phyloP scores from a whole-genome alignment of 2,113 vertebrate species.

The Calcarius ornatus region DNA sequence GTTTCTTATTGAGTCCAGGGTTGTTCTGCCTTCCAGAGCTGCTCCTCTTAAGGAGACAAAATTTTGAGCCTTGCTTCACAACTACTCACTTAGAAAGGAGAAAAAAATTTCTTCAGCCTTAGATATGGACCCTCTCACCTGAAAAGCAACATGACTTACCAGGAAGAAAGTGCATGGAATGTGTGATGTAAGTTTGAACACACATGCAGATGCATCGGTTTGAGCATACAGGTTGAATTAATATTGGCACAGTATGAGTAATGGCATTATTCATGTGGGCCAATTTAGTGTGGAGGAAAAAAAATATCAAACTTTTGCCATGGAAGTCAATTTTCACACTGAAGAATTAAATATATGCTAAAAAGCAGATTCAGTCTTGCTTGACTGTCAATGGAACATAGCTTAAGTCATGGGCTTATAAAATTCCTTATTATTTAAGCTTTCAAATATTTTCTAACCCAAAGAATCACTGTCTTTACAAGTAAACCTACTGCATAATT shows the following conservation, averaged over 20 bases:
- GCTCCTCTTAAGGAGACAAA: neutral
- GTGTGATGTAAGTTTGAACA: neutral
- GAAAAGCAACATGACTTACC: neutral
- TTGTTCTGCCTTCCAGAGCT: neutral
- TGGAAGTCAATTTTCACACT: neutral
- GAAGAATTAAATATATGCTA: neutral
- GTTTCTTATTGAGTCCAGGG: neutral
- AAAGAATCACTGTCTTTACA: neutral
- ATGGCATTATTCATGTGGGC: neutral
- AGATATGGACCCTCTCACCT: neutral
- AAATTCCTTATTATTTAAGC: neutral
- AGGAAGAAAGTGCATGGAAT: neutral
- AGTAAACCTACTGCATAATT: neutral
- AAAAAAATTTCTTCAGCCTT: neutral
- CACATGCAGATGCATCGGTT: neutral
- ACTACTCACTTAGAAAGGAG: neutral
- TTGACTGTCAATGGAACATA: neutral
- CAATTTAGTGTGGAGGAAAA: neutral
- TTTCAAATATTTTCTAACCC: neutral
- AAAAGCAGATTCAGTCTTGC: neutral
- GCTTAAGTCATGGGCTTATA: neutral
- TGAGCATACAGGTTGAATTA: neutral
- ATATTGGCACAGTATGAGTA: too few relatives aligned
- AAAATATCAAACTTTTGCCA: neutral
- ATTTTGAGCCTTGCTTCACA: neutral